These are phyloP conservation scores for Scophthalmus maximus DNA, from an alignment of 2,113 vertebrate genomes.

Conservation along the genomic window DNA sequence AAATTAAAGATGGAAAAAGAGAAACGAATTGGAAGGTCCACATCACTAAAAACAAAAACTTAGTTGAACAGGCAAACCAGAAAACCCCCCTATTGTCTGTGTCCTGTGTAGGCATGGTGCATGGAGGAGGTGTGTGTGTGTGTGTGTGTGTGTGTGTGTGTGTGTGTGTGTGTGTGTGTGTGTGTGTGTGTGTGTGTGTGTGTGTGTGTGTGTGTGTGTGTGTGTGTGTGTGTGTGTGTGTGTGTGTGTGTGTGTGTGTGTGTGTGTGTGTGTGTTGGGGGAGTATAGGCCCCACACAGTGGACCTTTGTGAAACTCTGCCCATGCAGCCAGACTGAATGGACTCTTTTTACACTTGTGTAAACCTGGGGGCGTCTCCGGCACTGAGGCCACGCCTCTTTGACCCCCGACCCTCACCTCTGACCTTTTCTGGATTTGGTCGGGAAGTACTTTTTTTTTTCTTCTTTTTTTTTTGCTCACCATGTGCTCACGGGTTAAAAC, in stretches of 20 bases:
- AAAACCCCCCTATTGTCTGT: slow-evolving; percentile 64
- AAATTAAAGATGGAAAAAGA: not conserved
- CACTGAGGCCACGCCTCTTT: slow-evolving; percentile 69
- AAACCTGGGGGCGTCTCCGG: slow-evolving; percentile 81
- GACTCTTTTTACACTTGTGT: slow-evolving; percentile 85
- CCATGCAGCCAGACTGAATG: slow-evolving; percentile 80
- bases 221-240: slow-evolving; percentile 57
- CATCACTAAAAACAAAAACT: not conserved
- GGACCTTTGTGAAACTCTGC: slow-evolving; percentile 83
- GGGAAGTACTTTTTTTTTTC: slow-evolving; percentile 64
- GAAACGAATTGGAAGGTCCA: not conserved
- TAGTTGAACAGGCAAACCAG: slow-evolving; percentile 16
- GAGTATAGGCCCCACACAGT: slow-evolving; percentile 75
- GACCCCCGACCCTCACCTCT: slow-evolving; percentile 82
- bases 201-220: slow-evolving; percentile 53
- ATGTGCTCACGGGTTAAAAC: slow-evolving; percentile 57
- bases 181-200: slow-evolving; percentile 49
- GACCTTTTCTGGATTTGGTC: slow-evolving; percentile 80
- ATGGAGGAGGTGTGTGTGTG: slow-evolving; percentile 53
- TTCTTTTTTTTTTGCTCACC: slow-evolving; percentile 51
- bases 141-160: slow-evolving; percentile 52
- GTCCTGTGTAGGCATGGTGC: slow-evolving; percentile 61
- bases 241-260: slow-evolving; percentile 53
- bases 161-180: slow-evolving; percentile 52
- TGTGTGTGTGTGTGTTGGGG: slow-evolving; percentile 45